A percentile compares a stretch with the other conserved stretches of the same genome.
Conservation (phyloP, 1,140 invertebrate species). For the Heliconius nattereri region DNA sequence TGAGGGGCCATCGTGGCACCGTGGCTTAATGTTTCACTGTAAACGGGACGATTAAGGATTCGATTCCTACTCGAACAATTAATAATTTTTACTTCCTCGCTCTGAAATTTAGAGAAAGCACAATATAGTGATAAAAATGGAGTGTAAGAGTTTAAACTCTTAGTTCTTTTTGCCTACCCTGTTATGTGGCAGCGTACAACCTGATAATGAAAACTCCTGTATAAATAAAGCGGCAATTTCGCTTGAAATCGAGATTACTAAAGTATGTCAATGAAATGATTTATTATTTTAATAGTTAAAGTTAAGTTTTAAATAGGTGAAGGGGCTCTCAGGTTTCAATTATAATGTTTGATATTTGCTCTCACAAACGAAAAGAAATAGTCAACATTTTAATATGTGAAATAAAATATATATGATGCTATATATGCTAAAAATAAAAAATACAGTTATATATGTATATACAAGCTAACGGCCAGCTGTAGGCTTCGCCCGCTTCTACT, state of each 20-base stretch:
- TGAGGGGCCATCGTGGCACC: background rate
- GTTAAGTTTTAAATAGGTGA: background rate
- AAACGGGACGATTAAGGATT: background rate
- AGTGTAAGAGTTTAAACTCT: background rate
- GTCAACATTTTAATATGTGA: background rate
- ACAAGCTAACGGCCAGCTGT: background rate
- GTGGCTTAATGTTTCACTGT: background rate
- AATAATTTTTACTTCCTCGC: too few species aligned
- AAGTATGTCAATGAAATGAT: background rate
- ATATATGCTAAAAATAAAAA: background rate
- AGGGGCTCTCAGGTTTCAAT: background rate
- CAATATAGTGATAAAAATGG: too few species aligned
- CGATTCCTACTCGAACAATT: background rate
- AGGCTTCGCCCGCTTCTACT: too few species aligned
- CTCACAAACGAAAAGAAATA: background rate
- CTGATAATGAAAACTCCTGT: background rate
- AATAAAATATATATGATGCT: background rate
- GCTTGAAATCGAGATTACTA: background rate
- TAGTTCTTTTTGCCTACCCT: too few species aligned
- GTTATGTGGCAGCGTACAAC: background rate
- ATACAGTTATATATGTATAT: background rate
- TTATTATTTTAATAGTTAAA: conserved; percentile 9
- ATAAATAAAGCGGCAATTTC: background rate
- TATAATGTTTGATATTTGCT: background rate
- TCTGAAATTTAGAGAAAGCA: too few species aligned